Percentiles rank a stretch among this genome's conserved stretches.
These are phyloP conservation scores for Jaculus jaculus DNA, from an alignment of 2,113 vertebrate species.

Conservation along the genomic window DNA sequence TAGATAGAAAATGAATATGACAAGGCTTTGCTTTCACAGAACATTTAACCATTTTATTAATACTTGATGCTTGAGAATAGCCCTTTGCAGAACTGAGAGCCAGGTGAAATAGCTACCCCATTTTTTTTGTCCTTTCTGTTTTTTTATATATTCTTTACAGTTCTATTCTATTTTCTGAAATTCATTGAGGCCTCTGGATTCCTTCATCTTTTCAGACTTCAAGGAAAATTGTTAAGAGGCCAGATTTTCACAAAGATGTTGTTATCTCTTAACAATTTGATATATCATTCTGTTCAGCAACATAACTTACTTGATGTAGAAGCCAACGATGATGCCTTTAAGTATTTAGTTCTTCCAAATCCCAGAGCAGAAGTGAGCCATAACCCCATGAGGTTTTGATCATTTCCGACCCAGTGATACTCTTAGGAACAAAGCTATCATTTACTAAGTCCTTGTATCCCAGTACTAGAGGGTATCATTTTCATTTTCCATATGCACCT, in stretches of 20 bases:
- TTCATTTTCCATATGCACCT: not conserved
- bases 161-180: not conserved
- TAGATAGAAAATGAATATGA: conserved; percentile 38
- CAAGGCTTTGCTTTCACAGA: conserved; percentile 31
- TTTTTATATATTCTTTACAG: not conserved
- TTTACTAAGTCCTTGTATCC: not conserved
- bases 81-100: conserved; percentile 7
- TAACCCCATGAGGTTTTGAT: not conserved
- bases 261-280: conserved; percentile 39
- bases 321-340: conserved; percentile 37
- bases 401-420: not conserved
- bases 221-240: conserved; percentile 16
- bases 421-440: not conserved
- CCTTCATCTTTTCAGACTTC: not conserved
- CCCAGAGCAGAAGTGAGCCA: not conserved
- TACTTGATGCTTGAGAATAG: not conserved
- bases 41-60: conserved; percentile 28
- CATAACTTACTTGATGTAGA: conserved; percentile 38
- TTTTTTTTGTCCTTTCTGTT: not conserved
- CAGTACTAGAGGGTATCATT: not conserved
- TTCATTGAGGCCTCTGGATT: not conserved
- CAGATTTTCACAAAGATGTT: conserved; percentile 24
- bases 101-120: not conserved
- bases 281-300: conserved; percentile 7
- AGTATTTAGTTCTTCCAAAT: conserved; percentile 23